These are phyloP conservation scores for Ophioninae sp. DNA, from an alignment of 2,888 invertebrate species.

Conservation along the genomic window DNA sequence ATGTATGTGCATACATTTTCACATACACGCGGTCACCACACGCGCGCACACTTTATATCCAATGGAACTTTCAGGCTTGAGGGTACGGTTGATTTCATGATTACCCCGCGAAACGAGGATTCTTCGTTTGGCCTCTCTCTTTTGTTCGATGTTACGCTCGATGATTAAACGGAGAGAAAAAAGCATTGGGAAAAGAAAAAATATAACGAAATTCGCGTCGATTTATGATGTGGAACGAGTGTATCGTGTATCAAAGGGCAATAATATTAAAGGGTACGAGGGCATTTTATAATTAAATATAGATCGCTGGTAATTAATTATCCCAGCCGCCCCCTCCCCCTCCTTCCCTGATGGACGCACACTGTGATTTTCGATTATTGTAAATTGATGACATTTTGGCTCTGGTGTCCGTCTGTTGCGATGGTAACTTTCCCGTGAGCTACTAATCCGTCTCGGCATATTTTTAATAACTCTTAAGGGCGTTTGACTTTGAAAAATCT, in stretches of 20 bases:
- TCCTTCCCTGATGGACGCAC: conserved; percentile 10
- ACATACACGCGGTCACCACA: no score
- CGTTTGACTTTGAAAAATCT: no score
- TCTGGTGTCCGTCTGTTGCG: neutral
- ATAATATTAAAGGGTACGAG: no score
- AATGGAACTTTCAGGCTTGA: no score
- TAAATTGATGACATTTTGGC: conserved; percentile 15
- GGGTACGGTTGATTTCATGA: conserved; percentile 9
- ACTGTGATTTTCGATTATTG: neutral
- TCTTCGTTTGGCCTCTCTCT: conserved; percentile 19
- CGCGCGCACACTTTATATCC: no score
- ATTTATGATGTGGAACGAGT: conserved; percentile 6
- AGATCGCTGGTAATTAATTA: conserved; percentile 48
- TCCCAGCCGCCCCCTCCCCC: no score
- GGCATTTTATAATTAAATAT: conserved; percentile 12
- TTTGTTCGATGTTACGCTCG: conserved; percentile 41
- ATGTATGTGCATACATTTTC: no score
- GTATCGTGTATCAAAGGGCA: no score
- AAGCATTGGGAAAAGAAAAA: conserved; percentile 6
- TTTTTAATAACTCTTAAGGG: neutral
- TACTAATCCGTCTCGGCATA: neutral
- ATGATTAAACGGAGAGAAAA: conserved; percentile 30
- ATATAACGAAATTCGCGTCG: conserved; percentile 9
- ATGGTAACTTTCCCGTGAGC: neutral
- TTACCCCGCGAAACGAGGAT: conserved; percentile 37